Conservation (phyloP, 2,797 vertebrate genomes). For the Carapus acus region DNA sequence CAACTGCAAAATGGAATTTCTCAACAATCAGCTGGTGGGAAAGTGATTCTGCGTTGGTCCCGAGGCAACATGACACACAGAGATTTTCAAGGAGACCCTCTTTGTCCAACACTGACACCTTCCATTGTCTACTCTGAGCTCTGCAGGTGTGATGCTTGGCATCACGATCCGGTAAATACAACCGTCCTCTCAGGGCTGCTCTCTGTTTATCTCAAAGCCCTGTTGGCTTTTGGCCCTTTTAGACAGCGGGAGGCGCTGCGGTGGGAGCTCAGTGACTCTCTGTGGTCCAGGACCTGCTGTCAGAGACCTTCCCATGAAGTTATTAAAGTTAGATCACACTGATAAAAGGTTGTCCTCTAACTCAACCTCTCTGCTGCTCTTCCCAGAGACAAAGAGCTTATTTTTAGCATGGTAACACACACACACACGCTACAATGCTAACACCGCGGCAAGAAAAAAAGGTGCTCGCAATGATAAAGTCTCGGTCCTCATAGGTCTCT, state of each 20-base stretch:
- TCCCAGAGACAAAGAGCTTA: conserved; percentile 61
- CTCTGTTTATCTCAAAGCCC: no score
- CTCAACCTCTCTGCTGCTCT: conserved; percentile 34
- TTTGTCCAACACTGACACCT: no score
- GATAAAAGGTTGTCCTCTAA: conserved; percentile 30
- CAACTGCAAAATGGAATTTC: no score
- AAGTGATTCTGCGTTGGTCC: no score
- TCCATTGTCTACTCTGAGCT: no score
- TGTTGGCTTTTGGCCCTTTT: no score
- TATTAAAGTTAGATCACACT: conserved; percentile 25
- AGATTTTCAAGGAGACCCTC: no score
- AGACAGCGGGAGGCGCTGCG: neutral
- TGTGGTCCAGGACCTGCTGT: neutral
- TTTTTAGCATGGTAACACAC: conserved; percentile 53
- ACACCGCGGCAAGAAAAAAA: conserved; percentile 21
- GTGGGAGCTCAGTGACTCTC: neutral
- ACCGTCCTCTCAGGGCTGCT: no score
- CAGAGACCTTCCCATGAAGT: conserved; percentile 14
- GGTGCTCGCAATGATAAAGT: conserved; percentile 6
- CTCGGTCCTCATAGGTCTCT: neutral
- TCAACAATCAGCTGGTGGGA: no score
- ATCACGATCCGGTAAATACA: no score
- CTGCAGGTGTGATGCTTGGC: no score
- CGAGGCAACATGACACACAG: no score
- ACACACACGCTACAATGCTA: conserved; percentile 11